These are phyloP conservation scores for Siniperca chuatsi DNA, from an alignment of 2,113 vertebrate species.

Conservation along the genomic window DNA sequence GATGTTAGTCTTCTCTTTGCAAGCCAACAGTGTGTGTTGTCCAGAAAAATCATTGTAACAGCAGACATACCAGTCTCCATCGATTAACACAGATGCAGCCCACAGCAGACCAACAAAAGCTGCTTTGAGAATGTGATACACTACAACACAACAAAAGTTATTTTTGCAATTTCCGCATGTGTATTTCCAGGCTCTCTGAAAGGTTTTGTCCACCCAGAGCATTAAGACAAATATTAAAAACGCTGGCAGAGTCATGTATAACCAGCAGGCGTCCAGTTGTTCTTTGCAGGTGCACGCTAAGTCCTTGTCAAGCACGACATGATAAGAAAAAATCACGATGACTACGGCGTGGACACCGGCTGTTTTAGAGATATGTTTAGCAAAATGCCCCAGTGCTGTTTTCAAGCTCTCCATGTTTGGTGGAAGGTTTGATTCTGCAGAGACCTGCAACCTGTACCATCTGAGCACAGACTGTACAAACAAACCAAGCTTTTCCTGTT, in stretches of 20 bases:
- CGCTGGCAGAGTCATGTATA: background rate
- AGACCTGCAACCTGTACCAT: background rate
- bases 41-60: background rate
- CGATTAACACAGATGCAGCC: background rate
- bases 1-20: background rate
- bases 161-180: accelerated
- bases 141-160: background rate
- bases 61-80: background rate
- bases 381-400: background rate
- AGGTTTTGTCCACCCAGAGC: background rate
- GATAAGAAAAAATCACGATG: background rate
- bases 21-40: background rate
- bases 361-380: background rate
- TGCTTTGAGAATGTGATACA: background rate
- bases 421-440: background rate
- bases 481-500: background rate
- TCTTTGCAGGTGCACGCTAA: background rate
- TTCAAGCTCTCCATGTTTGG: background rate
- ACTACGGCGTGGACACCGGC: background rate
- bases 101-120: background rate
- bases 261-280: accelerated
- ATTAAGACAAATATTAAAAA: background rate
- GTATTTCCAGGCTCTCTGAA: background rate
- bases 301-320: background rate
- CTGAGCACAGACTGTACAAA: background rate